These are phyloP conservation scores for Isurus oxyrinchus DNA, from an alignment of 2,113 vertebrate species.

Conservation along the genomic window DNA sequence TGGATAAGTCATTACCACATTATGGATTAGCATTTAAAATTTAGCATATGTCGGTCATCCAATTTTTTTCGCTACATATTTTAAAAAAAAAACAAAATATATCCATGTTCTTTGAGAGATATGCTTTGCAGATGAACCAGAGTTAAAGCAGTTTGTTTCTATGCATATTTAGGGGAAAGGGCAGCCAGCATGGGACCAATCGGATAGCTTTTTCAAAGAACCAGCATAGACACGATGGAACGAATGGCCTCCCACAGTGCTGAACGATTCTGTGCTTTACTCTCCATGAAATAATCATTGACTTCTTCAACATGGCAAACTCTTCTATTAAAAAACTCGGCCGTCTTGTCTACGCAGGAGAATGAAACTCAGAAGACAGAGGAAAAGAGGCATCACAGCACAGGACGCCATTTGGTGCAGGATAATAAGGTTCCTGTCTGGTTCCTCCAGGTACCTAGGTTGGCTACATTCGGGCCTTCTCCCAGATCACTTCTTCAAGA, in stretches of 20 bases:
- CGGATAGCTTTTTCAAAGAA: not conserved
- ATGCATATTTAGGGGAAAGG: no score
- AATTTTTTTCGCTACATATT: no score
- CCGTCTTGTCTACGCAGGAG: not conserved
- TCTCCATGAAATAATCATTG: not conserved
- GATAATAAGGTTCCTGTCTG: not conserved
- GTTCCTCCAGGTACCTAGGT: not conserved
- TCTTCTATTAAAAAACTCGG: no score
- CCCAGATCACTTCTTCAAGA: not conserved
- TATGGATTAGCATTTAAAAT: not conserved
- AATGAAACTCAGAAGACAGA: not conserved
- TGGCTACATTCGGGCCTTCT: not conserved
- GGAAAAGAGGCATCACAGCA: not conserved
- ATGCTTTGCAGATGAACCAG: no score
- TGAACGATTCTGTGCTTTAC: not conserved
- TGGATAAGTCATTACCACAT: no score
- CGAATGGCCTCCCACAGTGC: not conserved
- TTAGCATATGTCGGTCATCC: no score
- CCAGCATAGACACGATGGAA: not conserved
- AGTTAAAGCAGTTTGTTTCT: no score
- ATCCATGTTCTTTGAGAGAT: no score
- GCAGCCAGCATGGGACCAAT: not conserved
- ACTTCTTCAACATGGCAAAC: no score
- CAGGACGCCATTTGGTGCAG: not conserved
- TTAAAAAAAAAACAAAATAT: no score